A percentile compares a stretch with the other conserved stretches of the same genome.
These are phyloP conservation scores for Scophthalmus maximus DNA, from an alignment of 2,113 vertebrate species.

Conservation along the genomic window DNA sequence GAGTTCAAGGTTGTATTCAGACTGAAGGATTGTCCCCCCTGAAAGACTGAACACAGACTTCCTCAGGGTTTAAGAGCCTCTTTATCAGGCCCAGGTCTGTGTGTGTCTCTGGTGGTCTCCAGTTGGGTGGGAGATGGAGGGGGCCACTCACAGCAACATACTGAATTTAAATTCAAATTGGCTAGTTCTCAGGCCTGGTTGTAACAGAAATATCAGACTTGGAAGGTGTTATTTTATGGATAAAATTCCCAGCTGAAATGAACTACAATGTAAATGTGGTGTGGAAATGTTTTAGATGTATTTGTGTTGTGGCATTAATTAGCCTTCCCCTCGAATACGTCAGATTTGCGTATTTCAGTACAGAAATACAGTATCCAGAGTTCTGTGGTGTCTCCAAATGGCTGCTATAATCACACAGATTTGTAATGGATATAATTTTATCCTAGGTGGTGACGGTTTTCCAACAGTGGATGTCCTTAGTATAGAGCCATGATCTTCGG, in stretches of 20 bases:
- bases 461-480: no score
- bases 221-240: not conserved
- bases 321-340: no score
- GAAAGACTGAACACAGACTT: conserved; percentile 77
- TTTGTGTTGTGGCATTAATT: no score
- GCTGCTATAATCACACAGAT: not conserved
- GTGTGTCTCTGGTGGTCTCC: conserved; percentile 67
- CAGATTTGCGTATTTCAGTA: not conserved
- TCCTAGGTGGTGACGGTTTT: not conserved
- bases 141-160: conserved; percentile 60
- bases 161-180: conserved; percentile 83
- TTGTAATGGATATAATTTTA: not conserved
- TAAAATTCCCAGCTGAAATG: not conserved
- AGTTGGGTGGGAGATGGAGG: conserved; percentile 44
- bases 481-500: conserved; percentile 2
- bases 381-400: not conserved
- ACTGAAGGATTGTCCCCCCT: conserved; percentile 64
- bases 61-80: conserved; percentile 79
- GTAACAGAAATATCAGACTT: conserved; percentile 42
- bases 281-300: conserved; percentile 4
- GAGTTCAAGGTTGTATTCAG: conserved; percentile 80
- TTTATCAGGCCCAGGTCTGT: conserved; percentile 72
- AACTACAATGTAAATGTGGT: conserved; percentile 23
- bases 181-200: conserved; percentile 44
- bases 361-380: not conserved